A percentile compares a stretch with the other conserved stretches of the same genome.
Conservation (phyloP, 1,140 invertebrate species). For the Trichonephila clavata region DNA sequence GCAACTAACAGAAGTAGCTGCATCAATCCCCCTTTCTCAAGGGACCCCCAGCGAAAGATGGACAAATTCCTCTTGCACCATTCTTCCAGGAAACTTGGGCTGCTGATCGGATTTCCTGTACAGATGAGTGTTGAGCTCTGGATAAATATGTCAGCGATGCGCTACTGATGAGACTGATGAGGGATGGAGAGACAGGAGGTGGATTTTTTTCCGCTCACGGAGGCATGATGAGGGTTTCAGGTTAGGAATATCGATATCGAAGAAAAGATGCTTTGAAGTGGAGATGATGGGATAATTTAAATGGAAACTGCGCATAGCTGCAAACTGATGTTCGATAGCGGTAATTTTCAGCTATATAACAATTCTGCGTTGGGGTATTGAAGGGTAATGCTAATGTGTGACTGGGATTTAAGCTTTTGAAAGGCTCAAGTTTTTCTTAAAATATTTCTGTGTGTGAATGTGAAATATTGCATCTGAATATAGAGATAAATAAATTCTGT, state of each 20-base stretch:
- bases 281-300: not conserved
- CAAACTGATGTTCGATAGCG: not conserved
- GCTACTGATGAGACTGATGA: slow-evolving; percentile 48
- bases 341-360: no score
- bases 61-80: slow-evolving; percentile 27
- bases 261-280: not conserved
- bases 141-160: slow-evolving; percentile 61
- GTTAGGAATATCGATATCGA: not conserved
- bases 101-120: slow-evolving; percentile 55
- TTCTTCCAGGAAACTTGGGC: not conserved
- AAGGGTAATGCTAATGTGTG: no score
- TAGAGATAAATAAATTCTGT: no score
- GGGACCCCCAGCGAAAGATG: not conserved
- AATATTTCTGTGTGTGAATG: no score
- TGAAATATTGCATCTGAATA: no score
- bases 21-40: not conserved
- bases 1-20: not conserved
- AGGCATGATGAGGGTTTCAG: not conserved
- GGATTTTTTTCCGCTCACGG: not conserved
- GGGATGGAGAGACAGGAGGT: not conserved
- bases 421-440: no score
- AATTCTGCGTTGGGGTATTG: no score
- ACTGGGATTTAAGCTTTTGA: no score
- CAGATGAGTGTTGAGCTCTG: slow-evolving; percentile 19
- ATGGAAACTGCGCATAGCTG: not conserved